Conservation (phyloP, 2,888 invertebrate species). For the Euzetes globulus region DNA sequence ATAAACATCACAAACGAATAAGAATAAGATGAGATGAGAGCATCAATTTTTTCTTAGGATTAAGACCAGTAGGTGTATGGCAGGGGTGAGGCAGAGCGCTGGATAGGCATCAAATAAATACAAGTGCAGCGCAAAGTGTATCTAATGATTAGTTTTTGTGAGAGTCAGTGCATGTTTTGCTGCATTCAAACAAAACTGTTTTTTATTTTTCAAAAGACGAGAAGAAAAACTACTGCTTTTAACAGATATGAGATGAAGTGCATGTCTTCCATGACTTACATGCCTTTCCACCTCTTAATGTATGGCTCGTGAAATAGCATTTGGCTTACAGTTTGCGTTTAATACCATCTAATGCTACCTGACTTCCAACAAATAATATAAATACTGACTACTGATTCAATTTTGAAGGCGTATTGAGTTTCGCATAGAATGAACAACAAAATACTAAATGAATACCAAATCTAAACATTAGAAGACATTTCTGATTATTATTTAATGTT, state of each 20-base stretch:
- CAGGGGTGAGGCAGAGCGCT: constrained; percentile 23
- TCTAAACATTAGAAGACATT: not conserved
- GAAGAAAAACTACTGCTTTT: not conserved
- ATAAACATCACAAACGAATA: constrained; percentile 10
- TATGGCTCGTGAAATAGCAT: constrained; percentile 18
- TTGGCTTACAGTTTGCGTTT: constrained; percentile 1
- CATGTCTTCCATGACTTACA: constrained; percentile 16
- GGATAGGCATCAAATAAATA: not conserved
- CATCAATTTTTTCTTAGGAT: constrained; percentile 26
- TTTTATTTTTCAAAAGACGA: not conserved
- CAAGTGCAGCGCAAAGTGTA: not conserved
- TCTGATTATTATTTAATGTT: not conserved
- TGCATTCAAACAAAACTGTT: constrained; percentile 24
- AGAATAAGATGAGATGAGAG: constrained; percentile 23
- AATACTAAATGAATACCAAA: not conserved
- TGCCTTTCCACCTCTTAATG: constrained; percentile 20
- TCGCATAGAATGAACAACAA: not conserved
- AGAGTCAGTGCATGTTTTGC: too few relatives aligned
- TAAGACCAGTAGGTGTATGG: constrained; percentile 25
- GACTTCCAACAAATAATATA: not conserved
- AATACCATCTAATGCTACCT: constrained; percentile 18
- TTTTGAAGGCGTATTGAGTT: not conserved
- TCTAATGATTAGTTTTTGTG: constrained; percentile 17
- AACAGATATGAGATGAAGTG: not conserved
- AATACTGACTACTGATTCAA: not conserved